phyloP scores from a whole-genome alignment of 2,797 vertebrate genomes.

The Denticeps clupeoides region DNA sequence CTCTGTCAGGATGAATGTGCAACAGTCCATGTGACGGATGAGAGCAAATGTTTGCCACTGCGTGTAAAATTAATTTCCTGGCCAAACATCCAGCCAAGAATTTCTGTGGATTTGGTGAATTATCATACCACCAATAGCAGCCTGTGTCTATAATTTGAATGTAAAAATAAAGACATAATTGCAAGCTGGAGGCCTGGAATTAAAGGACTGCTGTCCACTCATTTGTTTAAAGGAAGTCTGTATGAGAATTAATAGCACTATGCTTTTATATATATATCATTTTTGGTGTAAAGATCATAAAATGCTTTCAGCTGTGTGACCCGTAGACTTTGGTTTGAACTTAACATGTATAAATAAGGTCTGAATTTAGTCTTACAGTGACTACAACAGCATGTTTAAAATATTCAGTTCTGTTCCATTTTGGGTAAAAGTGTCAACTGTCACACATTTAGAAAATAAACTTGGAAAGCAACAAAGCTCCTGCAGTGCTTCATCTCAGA shows the following conservation, averaged over 20 bases:
- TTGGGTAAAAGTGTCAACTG: too few species aligned
- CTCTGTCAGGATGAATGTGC: constrained; percentile 7
- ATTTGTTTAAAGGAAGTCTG: constrained; percentile 29
- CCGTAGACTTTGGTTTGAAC: too few species aligned
- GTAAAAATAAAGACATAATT: constrained; percentile 35
- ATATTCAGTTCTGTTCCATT: too few species aligned
- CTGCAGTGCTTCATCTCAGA: too few species aligned
- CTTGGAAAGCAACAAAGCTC: too few species aligned
- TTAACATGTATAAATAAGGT: too few species aligned
- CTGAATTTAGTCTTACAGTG: too few species aligned
- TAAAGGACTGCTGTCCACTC: constrained; percentile 17
- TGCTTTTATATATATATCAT: too few species aligned
- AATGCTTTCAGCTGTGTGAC: too few species aligned
- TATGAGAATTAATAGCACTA: constrained; percentile 24
- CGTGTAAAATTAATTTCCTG: constrained; percentile 33
- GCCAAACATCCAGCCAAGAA: constrained; percentile 18
- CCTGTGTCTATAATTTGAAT: constrained; percentile 24
- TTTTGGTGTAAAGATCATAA: too few species aligned
- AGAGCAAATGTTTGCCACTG: constrained; percentile 25
- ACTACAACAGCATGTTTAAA: too few species aligned
- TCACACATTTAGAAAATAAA: too few species aligned
- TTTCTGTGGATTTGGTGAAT: constrained; percentile 21
- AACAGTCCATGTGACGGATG: constrained; percentile 18
- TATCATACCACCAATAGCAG: constrained; percentile 19
- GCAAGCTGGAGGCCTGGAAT: constrained; percentile 18